Conservation (phyloP, 2,113 vertebrate species). For the Labeo catla region DNA sequence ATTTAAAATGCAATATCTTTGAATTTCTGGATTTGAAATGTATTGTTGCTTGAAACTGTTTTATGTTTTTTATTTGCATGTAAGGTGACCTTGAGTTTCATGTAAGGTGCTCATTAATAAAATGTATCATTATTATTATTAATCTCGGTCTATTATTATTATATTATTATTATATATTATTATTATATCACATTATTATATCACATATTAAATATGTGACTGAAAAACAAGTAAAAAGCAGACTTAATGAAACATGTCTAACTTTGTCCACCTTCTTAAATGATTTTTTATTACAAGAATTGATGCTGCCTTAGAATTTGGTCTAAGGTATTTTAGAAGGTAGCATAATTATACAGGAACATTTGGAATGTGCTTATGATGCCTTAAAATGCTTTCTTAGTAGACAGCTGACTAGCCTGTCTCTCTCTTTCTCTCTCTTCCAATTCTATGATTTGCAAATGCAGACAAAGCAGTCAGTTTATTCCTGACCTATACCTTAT, state of each 20-base stretch:
- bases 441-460: not conserved
- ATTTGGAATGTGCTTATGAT: not conserved
- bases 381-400: not conserved
- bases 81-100: too few species aligned
- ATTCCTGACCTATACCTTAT: constrained; percentile 29
- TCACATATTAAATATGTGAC: not conserved
- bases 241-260: not conserved
- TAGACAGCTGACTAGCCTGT: not conserved
- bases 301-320: not conserved
- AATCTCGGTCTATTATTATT: not conserved
- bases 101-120: too few species aligned
- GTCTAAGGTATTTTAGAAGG: not conserved
- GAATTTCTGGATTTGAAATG: too few species aligned
- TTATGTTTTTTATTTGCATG: too few species aligned
- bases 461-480: not conserved
- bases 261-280: not conserved
- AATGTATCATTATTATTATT: too few species aligned
- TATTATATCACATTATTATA: too few species aligned
- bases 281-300: not conserved
- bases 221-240: not conserved
- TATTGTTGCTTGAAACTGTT: too few species aligned
- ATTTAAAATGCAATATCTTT: not conserved
- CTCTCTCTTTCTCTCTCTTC: not conserved
- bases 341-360: not conserved
- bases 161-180: too few species aligned